Conservation (phyloP, 2,113 vertebrate genomes). For the Paralichthys olivaceus region DNA sequence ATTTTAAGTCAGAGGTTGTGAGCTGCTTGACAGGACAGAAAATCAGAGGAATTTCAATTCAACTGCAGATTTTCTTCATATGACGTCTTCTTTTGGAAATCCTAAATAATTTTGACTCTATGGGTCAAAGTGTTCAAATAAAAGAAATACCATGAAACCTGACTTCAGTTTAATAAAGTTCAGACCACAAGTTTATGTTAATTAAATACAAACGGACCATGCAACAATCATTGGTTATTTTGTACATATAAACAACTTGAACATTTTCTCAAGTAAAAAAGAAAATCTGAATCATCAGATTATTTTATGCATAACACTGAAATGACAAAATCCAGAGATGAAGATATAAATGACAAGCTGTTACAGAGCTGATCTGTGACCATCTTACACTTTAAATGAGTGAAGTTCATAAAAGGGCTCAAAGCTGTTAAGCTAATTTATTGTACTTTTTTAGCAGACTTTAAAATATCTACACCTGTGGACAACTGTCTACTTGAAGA, state of each 20-base stretch:
- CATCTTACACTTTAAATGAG: neutral
- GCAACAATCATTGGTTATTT: constrained; percentile 46
- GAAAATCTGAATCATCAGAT: constrained; percentile 2
- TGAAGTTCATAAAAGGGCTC: constrained; percentile 17
- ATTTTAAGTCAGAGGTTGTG: no score
- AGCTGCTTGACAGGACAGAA: no score
- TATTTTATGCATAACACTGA: neutral
- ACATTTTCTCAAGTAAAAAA: constrained; percentile 24
- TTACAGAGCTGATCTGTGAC: neutral
- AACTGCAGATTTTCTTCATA: neutral
- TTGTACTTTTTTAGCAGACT: neutral
- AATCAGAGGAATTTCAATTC: neutral
- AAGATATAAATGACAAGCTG: constrained; percentile 2
- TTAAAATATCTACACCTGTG: constrained; percentile 7
- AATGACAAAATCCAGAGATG: neutral
- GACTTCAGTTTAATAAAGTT: constrained; percentile 58
- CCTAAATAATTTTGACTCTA: no score
- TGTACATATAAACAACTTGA: constrained; percentile 73
- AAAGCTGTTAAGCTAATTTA: neutral
- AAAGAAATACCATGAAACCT: neutral
- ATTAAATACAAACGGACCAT: constrained; percentile 62
- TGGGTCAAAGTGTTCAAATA: neutral
- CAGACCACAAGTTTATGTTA: constrained; percentile 25
- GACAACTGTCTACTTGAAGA: constrained; percentile 12
- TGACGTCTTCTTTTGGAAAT: neutral